A percentile compares a stretch with the other conserved stretches of the same genome.
phyloP scores from a whole-genome alignment of 2,113 vertebrate species.

The Tachuris rubrigastra region DNA sequence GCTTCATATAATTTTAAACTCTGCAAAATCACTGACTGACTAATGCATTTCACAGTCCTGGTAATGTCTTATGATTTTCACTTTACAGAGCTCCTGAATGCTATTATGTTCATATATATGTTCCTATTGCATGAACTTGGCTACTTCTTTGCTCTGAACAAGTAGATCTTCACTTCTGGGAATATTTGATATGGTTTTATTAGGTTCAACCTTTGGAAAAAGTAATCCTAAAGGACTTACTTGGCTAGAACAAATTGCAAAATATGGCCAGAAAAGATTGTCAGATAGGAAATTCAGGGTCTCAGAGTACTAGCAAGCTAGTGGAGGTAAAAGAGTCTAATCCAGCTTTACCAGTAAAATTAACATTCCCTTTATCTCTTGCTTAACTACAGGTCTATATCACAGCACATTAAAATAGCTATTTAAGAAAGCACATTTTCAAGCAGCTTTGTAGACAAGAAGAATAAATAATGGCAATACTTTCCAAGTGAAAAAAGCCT shows the following conservation, averaged over 20 bases:
- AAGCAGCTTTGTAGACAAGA: not conserved
- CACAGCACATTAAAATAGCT: not conserved
- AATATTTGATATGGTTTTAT: not conserved
- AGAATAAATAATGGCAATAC: not conserved
- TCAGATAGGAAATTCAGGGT: not conserved
- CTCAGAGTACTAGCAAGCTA: not conserved
- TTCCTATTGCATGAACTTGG: not conserved
- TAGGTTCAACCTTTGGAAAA: constrained; percentile 10
- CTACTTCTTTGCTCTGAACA: not conserved
- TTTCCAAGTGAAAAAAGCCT: not conserved
- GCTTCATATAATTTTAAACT: constrained; percentile 6
- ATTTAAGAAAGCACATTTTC: not conserved
- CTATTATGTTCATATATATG: not conserved
- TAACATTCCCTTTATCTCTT: not conserved
- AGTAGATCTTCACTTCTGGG: not conserved
- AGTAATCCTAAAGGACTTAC: not conserved
- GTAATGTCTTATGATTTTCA: not conserved
- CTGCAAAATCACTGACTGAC: not conserved
- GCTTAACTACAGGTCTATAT: not conserved
- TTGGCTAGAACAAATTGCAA: not conserved
- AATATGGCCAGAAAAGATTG: not conserved
- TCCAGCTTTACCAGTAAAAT: constrained; percentile 27
- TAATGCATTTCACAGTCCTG: not conserved
- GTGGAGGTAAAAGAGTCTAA: not conserved
- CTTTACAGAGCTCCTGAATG: not conserved